A percentile compares a stretch with the other conserved stretches of the same genome.
These are phyloP conservation scores for Aphrophora alni DNA, from an alignment of 2,888 invertebrate species.

Conservation along the genomic window DNA sequence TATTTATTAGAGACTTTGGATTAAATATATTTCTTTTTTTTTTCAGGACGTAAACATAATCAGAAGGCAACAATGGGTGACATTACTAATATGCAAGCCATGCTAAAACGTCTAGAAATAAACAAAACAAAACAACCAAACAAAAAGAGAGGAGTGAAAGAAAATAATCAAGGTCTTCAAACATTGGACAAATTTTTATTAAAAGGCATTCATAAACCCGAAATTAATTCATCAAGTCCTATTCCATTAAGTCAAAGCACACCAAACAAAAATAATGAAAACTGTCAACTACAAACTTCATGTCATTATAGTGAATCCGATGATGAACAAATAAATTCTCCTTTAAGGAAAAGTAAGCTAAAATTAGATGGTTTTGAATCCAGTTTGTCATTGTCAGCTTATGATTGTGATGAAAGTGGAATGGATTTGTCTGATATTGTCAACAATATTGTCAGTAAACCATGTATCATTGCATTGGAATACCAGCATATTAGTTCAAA, in stretches of 20 bases:
- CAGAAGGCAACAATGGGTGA: conserved; percentile 45
- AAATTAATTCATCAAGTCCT: neutral
- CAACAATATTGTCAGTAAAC: conserved; percentile 14
- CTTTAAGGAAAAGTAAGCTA: conserved; percentile 13
- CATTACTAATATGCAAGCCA: conserved; percentile 39
- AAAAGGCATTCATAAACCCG: neutral
- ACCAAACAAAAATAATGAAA: neutral
- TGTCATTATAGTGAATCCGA: conserved; percentile 45
- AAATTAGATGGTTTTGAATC: conserved; percentile 1
- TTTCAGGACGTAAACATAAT: conserved; percentile 37
- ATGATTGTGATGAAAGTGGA: conserved; percentile 17
- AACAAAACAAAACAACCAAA: conserved; percentile 43
- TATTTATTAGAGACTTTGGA: no score
- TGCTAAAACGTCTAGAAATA: conserved; percentile 39
- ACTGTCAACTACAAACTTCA: conserved; percentile 14
- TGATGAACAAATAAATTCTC: conserved; percentile 33
- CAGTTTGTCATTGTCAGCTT: neutral
- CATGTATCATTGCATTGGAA: neutral
- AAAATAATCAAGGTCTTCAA: conserved; percentile 33
- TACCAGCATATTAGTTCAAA: neutral
- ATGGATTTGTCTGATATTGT: conserved; percentile 31
- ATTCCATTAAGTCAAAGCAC: conserved; percentile 15
- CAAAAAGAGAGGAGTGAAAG: conserved; percentile 41
- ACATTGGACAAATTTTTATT: conserved; percentile 38
- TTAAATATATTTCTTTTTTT: neutral